Percentiles rank a stretch among this genome's conserved stretches.
Conservation (phyloP, 2,797 vertebrate species). For the Pseudochaenichthys georgianus region DNA sequence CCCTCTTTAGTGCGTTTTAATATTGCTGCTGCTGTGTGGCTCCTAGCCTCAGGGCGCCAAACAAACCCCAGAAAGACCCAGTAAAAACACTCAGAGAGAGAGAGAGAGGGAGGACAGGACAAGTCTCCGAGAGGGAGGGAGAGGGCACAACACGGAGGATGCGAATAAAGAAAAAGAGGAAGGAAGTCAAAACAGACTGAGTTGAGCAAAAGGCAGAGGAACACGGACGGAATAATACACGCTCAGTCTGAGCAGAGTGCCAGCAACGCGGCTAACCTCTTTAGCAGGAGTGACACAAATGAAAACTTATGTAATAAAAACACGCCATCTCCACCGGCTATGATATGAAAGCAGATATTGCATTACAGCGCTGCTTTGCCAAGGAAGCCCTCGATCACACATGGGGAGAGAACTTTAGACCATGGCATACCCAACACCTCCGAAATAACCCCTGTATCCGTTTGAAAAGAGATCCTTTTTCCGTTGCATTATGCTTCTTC, state of each 20-base stretch:
- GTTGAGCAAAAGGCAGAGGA: not conserved
- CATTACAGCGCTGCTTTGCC: conserved; percentile 58
- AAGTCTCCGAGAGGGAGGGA: conserved; percentile 18
- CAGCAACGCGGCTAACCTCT: conserved; percentile 55
- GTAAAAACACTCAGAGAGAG: conserved; percentile 43
- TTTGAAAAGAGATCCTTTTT: conserved; percentile 46
- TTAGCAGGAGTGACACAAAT: conserved; percentile 79
- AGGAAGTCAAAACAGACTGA: conserved; percentile 12
- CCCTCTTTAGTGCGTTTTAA: conserved; percentile 83
- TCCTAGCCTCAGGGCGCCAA: conserved; percentile 71
- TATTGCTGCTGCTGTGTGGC: conserved; percentile 70
- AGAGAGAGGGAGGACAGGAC: conserved; percentile 16
- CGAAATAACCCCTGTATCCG: conserved; percentile 45
- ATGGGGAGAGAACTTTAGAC: conserved; percentile 13
- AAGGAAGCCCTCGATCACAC: conserved; percentile 55
- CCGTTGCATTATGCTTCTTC: conserved; percentile 35
- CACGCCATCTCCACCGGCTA: conserved; percentile 58
- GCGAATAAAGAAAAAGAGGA: conserved; percentile 12
- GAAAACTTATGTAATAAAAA: conserved; percentile 79
- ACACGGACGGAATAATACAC: conserved; percentile 2
- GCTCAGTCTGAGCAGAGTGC: conserved; percentile 12
- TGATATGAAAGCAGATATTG: conserved; percentile 71
- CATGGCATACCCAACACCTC: conserved; percentile 18
- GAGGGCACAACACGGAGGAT: conserved; percentile 2
- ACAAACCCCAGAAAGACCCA: conserved; percentile 56